These are phyloP conservation scores for Drosophila borborema DNA, from an alignment of 2,888 invertebrate genomes.

Conservation along the genomic window DNA sequence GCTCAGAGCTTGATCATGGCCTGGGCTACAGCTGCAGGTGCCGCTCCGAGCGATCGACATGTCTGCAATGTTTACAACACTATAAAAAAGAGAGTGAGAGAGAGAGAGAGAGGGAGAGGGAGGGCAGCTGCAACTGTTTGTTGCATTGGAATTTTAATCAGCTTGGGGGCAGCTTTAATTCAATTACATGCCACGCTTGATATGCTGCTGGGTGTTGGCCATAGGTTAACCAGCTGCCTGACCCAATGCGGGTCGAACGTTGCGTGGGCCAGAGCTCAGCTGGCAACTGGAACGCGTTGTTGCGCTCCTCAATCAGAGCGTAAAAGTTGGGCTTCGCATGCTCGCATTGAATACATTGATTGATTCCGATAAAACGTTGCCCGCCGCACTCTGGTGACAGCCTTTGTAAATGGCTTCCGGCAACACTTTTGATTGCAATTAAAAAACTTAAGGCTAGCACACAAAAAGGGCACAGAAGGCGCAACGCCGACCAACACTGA, in stretches of 20 bases:
- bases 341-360: slow-evolving; percentile 56
- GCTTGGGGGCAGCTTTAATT: slow-evolving; percentile 67
- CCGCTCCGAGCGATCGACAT: slow-evolving; percentile 60
- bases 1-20: slow-evolving; percentile 44
- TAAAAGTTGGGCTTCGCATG: slow-evolving; percentile 46
- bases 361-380: slow-evolving; percentile 71
- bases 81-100: not conserved
- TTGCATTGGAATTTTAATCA: slow-evolving; percentile 76
- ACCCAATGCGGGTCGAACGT: slow-evolving; percentile 56
- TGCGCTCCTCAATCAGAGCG: slow-evolving; percentile 70
- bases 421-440: slow-evolving; percentile 80
- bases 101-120: not conserved
- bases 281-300: slow-evolving; percentile 9
- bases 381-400: slow-evolving; percentile 67
- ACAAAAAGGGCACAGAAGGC: slow-evolving; percentile 60
- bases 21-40: slow-evolving; percentile 60
- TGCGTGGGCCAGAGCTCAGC: slow-evolving; percentile 13
- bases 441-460: slow-evolving; percentile 61
- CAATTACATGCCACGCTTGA: slow-evolving; percentile 80
- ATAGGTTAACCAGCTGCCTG: slow-evolving; percentile 49
- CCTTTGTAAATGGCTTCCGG: slow-evolving; percentile 80
- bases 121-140: slow-evolving; percentile 4
- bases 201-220: slow-evolving; percentile 46
- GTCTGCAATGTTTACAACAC: slow-evolving; percentile 58
- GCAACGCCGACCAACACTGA: slow-evolving; percentile 20